Evolutionary conservation across 2,113 vertebrate genomes (phyloP), one percentile per base, ranked within the genome.

Genomic region (Lota lota): DNA sequence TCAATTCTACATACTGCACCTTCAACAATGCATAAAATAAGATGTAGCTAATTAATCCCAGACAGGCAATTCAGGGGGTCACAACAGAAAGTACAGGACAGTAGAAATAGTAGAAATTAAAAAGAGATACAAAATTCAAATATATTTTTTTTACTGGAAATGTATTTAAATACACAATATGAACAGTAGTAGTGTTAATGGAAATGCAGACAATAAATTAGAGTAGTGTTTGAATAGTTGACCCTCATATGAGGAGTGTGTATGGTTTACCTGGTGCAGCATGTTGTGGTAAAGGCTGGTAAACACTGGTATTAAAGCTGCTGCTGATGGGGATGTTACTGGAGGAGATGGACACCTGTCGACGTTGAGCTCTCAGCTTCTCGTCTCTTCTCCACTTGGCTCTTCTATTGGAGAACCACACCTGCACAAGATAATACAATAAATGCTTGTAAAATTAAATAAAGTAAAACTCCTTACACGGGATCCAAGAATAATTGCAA

Each of bases 311-410:
- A 82, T 94, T 98, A 90, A 99, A 99, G 89, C 97, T 99, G 91
- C 96, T 98, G 84, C 96, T 98, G 88, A 99, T 99, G 67, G 97
- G 97, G 81, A 99, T 96, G 76, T 99, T 97, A 82, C 92, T 98
- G 67, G 96, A 95, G 33, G 96, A 94, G 90, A 92, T 97, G 86
- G 94, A 97, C 72, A 94, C 93, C 89, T 99, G 97, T 75, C 96
- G 93, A 74, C 96, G 93, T 85, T 99, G 97, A 75, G 98, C 98
- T 79, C 97, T 92, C 79, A 99, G 88, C 80, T 99, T 99, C 74
- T 99, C 97, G 85, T 99, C 97, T 83, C 97, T 88, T 92, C 97
- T 94, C 97, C 97, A 99, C 71, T 99, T 99, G 67, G 97, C 97
- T 88, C 97, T 92, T 90, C 97, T 92, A 87, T 99, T 99, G 63